Percentiles rank a stretch among this genome's conserved stretches.
phyloP scores from a whole-genome alignment of 1,140 invertebrate species.

The Limonius californicus region DNA sequence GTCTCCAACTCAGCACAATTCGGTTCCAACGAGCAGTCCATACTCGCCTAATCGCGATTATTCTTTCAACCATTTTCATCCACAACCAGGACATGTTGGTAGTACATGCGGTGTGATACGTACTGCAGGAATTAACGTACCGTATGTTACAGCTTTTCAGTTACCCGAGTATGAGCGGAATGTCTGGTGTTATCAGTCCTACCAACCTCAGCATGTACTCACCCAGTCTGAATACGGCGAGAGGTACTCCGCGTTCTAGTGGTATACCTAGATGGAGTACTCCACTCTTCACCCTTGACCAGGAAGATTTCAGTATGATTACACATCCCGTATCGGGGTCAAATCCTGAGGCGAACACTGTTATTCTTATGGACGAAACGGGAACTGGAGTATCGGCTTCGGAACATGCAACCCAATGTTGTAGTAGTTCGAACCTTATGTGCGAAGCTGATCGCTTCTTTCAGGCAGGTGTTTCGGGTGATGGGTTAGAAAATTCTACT shows the following conservation, averaged over 20 bases:
- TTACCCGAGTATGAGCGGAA: slow-evolving; percentile 77
- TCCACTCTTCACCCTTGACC: slow-evolving; percentile 83
- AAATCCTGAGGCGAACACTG: slow-evolving; percentile 60
- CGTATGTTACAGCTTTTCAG: slow-evolving; percentile 74
- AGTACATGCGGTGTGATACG: slow-evolving; percentile 32
- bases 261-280: slow-evolving; percentile 81
- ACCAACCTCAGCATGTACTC: slow-evolving; percentile 86
- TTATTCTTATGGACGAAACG: slow-evolving; percentile 72
- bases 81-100: slow-evolving; percentile 80
- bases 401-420: slow-evolving; percentile 41
- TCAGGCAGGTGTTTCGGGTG: slow-evolving; percentile 34
- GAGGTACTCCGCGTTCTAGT: slow-evolving; percentile 59
- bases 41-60: slow-evolving; percentile 64
- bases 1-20: slow-evolving; percentile 41
- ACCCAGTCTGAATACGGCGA: slow-evolving; percentile 70
- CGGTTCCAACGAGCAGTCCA: slow-evolving; percentile 42
- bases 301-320: slow-evolving; percentile 91
- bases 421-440: slow-evolving; percentile 43
- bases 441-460: slow-evolving; percentile 47
- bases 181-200: slow-evolving; percentile 83
- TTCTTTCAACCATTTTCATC: slow-evolving; percentile 86
- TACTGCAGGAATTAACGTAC: slow-evolving; percentile 1
- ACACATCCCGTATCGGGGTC: slow-evolving; percentile 61
- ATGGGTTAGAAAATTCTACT: slow-evolving; percentile 36
- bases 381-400: slow-evolving; percentile 48